Conservation (phyloP, 2,113 vertebrate species). For the human (Homo sapiens) region DNA sequence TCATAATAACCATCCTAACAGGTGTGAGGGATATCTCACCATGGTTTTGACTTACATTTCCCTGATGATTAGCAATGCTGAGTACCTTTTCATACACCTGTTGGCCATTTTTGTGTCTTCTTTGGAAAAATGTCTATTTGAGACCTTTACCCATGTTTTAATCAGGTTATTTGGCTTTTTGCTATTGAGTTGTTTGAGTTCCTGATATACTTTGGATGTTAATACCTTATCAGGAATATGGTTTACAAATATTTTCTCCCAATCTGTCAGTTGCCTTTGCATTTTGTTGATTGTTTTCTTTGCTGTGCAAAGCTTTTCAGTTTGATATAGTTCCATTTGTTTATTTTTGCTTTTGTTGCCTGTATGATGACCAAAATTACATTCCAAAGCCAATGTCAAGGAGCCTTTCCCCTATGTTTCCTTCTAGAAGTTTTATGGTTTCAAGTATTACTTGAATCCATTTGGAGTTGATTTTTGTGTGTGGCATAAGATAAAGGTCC, state of each 20-base stretch:
- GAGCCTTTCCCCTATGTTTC: neutral
- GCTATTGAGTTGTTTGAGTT: neutral
- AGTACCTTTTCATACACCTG: neutral
- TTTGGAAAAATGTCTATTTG: neutral
- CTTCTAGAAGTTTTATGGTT: neutral
- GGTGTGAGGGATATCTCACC: neutral
- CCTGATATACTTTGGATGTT: neutral
- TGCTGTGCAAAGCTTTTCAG: neutral
- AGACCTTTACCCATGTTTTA: neutral
- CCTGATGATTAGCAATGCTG: neutral
- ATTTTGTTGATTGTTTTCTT: neutral
- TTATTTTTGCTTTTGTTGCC: neutral
- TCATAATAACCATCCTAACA: neutral
- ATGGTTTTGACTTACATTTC: neutral
- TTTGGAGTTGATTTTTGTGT: neutral
- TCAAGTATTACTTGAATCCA: neutral
- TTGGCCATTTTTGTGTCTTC: neutral
- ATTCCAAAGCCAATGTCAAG: neutral
- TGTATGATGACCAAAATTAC: neutral
- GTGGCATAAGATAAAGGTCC: neutral
- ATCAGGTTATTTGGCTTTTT: neutral
- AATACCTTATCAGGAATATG: neutral
- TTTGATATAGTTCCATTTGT: neutral
- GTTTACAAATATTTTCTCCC: neutral
- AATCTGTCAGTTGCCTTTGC: neutral